A percentile compares a stretch with the other conserved stretches of the same genome.
Conservation (phyloP, 2,888 invertebrate species). For the Omphaloscelis lunosa region DNA sequence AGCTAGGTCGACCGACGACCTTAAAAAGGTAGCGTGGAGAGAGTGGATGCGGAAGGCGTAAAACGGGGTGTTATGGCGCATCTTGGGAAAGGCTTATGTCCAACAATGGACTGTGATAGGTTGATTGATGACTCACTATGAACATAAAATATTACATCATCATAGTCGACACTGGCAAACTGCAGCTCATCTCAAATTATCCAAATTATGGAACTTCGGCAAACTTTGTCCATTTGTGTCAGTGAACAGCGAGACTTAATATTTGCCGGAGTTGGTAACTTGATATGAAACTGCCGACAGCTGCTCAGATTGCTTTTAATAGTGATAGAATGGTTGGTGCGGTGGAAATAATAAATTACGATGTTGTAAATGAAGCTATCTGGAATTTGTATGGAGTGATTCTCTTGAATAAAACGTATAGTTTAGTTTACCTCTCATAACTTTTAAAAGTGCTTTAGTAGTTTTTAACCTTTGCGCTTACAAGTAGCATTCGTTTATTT, state of each 20-base stretch:
- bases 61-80: too few species aligned
- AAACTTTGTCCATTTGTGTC: slow-evolving; percentile 55
- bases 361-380: not conserved
- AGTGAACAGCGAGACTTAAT: slow-evolving; percentile 18
- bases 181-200: slow-evolving; percentile 26
- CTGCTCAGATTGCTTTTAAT: slow-evolving; percentile 15
- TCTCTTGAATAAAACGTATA: not conserved
- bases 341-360: slow-evolving; percentile 15
- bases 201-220: slow-evolving; percentile 36
- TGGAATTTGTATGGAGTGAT: not conserved
- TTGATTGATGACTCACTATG: not conserved
- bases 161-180: not conserved
- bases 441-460: not conserved
- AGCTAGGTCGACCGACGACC: not conserved
- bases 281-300: slow-evolving; percentile 48
- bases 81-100: not conserved
- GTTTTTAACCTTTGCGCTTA: not conserved
- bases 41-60: not conserved
- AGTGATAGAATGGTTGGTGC: slow-evolving; percentile 34
- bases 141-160: not conserved
- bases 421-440: not conserved
- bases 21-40: not conserved
- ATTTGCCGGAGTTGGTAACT: slow-evolving; percentile 42
- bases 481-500: not conserved
- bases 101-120: not conserved